A percentile compares a stretch with the other conserved stretches of the same genome.
Evolutionary conservation across 30 jellyfish, hydroid and myxozoan genomes (phyloP).

Genomic region (Chrysaora quinquecirrha): DNA sequence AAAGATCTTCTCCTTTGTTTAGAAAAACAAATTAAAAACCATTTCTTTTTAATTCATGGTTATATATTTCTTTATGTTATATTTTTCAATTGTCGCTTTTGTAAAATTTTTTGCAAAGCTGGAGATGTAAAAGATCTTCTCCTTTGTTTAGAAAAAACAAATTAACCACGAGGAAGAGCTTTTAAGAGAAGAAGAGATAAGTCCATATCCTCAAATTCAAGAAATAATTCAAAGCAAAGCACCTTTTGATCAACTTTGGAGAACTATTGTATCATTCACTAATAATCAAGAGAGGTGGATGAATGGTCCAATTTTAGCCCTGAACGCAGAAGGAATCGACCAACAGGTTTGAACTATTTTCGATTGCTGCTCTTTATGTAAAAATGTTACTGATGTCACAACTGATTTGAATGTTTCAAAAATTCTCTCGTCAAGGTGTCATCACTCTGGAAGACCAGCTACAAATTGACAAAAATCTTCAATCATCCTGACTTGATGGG

Average conservation of each 20-base stretch:
- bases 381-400: too few relatives aligned
- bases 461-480: slow-evolving; percentile 65
- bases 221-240: slow-evolving; percentile 64
- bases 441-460: slow-evolving; percentile 69
- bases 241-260: slow-evolving; percentile 73
- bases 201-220: slow-evolving; percentile 73
- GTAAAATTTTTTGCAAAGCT: too few relatives aligned
- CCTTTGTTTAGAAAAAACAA: slow-evolving; percentile 49
- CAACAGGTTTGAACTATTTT: slow-evolving; percentile 57
- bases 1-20: too few relatives aligned
- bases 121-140: too few relatives aligned
- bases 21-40: too few relatives aligned
- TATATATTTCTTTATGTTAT: too few relatives aligned
- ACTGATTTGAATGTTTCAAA: too few relatives aligned
- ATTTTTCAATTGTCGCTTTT: too few relatives aligned
- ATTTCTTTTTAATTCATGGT: too few relatives aligned
- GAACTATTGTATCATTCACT: slow-evolving; percentile 68
- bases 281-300: slow-evolving; percentile 68
- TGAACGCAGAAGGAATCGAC: slow-evolving; percentile 67
- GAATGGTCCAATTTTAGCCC: slow-evolving; percentile 62
- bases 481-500: slow-evolving; percentile 83
- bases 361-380: too few relatives aligned
- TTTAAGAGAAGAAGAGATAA: slow-evolving; percentile 61
- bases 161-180: slow-evolving; percentile 69
- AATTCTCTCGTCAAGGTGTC: slow-evolving; percentile 67